A percentile compares a stretch with the other conserved stretches of the same genome.
Conservation (phyloP, 2,797 vertebrate species). For the Geotrypetes seraphini region DNA sequence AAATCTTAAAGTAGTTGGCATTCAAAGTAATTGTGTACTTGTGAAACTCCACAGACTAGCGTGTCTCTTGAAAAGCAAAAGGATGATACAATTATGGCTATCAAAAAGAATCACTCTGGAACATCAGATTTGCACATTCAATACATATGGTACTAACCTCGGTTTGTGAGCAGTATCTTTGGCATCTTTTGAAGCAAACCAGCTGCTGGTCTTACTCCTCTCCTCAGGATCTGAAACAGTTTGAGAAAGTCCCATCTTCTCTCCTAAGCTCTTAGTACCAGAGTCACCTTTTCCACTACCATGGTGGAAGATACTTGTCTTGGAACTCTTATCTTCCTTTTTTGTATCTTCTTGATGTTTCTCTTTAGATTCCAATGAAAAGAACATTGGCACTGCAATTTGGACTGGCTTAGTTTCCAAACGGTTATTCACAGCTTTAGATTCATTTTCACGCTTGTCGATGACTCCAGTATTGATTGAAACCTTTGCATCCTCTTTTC, state of each 20-base stretch:
- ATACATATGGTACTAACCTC: constrained; percentile 80
- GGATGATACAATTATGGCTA: too few relatives aligned
- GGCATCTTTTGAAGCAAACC: constrained; percentile 78
- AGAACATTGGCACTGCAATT: constrained; percentile 19
- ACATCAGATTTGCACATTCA: too few relatives aligned
- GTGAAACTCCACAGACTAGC: too few relatives aligned
- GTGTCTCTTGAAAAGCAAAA: too few relatives aligned
- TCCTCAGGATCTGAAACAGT: constrained; percentile 40
- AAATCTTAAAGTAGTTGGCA: too few relatives aligned
- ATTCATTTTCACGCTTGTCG: constrained; percentile 40
- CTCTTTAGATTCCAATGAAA: constrained; percentile 30
- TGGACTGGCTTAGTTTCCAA: constrained; percentile 36
- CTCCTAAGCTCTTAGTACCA: constrained; percentile 37
- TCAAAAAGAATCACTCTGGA: too few relatives aligned
- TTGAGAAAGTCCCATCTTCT: constrained; percentile 24
- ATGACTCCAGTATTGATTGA: constrained; percentile 25
- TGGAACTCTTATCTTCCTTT: constrained; percentile 53
- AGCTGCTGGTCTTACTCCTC: constrained; percentile 53
- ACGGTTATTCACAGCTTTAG: constrained; percentile 17
- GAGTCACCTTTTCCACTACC: constrained; percentile 53
- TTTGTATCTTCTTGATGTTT: constrained; percentile 26
- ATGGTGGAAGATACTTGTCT: constrained; percentile 61
- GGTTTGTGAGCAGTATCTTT: constrained; percentile 65
- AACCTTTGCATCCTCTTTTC: constrained; percentile 48
- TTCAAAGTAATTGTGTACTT: too few relatives aligned